These are phyloP conservation scores for Thomomys bottae DNA, from an alignment of 2,113 vertebrate species.

Conservation along the genomic window DNA sequence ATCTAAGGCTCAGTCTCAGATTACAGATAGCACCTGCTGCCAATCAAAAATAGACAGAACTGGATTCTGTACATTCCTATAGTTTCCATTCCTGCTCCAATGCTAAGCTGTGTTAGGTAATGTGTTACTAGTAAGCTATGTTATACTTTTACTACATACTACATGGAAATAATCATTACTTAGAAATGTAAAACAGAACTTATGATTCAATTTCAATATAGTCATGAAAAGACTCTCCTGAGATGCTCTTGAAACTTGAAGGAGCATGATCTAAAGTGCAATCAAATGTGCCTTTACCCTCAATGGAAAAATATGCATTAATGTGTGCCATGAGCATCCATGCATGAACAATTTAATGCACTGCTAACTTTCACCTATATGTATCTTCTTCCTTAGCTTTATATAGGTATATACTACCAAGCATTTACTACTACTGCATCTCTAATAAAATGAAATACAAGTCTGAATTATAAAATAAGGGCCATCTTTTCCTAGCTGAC, in stretches of 20 bases:
- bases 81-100: conserved; percentile 20
- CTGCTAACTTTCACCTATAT: conserved; percentile 42
- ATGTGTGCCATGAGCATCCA: conserved; percentile 24
- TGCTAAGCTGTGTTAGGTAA: background rate
- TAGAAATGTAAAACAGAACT: conserved; percentile 59
- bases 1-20: conserved; percentile 29
- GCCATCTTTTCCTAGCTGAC: conserved; percentile 4
- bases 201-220: conserved; percentile 36
- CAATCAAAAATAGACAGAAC: conserved; percentile 70
- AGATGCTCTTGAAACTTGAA: conserved; percentile 40
- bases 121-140: background rate
- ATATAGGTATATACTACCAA: conserved; percentile 45
- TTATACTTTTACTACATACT: conserved; percentile 32
- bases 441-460: conserved; percentile 58
- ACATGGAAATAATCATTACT: conserved; percentile 21
- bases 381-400: conserved; percentile 19
- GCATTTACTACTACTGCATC: conserved; percentile 30
- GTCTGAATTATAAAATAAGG: background rate
- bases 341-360: conserved; percentile 20
- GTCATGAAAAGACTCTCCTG: conserved; percentile 39
- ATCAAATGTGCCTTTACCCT: background rate
- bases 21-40: conserved; percentile 57
- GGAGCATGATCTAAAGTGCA: conserved; percentile 7
- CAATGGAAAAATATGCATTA: conserved; percentile 34
- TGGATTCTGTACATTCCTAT: conserved; percentile 35